Base-by-base conservation (phyloP, 2,113 vertebrate species). In the Phylloscopus trochilus region DNA sequence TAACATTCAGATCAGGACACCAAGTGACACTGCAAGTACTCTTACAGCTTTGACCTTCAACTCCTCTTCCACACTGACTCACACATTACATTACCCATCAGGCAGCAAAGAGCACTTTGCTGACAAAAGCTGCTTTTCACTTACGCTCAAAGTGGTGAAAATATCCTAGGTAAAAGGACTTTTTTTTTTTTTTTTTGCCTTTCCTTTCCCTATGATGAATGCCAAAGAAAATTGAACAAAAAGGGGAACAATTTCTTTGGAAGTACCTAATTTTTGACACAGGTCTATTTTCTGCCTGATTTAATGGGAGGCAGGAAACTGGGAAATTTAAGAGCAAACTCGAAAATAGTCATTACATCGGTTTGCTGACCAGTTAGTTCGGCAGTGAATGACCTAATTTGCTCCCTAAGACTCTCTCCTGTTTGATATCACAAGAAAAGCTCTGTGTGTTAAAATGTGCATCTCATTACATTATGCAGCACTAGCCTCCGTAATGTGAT, bases 371-470 rank as follows among this genome's bases (percentile, higher is more conserved):
- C 88, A 90, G 88, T 92, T 93, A 86, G 83, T 79, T 94, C 0
- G 0, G 37, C 70, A 92, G 92, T 35, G 73, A 92, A 53, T 43
- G 70, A 85, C 78, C 46, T 90, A 68, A 89, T 94, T 92, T 91
- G 51, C 22, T 95, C 64, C 43, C 43, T 75, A 39, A 74, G 72
- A 80, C 47, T 77, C 24, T 78, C 82, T 91, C 33, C 39, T 83
- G 21, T 56, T 92, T 92, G 55, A 93, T 60, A 79, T 69, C 31
- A 63, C 78, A 91, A 90, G 85, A 72, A 88, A 89, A 96, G 59
- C 44, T 63, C 75, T 66, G 52, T 92, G 77, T 94, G 94, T 97
- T 97, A 96, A 96, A 97, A 92, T 92, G 69, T 96, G 91, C 69
- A 93, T 64, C 73, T 89, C 79, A 94, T 94, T 90, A 94, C 28